Conservation (phyloP, 2,113 vertebrate genomes). For the Trogon surrucura region DNA sequence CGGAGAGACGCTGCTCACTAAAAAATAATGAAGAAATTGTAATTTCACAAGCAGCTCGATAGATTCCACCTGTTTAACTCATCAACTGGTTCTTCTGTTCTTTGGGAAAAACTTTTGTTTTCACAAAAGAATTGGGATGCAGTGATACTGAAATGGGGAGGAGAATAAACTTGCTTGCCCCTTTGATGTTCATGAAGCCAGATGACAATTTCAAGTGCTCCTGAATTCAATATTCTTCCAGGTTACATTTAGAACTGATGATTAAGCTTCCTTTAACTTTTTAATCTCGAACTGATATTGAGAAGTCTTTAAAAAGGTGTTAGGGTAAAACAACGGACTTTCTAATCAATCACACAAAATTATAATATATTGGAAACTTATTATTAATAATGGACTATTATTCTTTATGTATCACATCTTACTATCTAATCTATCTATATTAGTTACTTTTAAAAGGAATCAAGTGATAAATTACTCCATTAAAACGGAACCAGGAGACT, state of each 20-base stretch:
- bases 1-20: background rate
- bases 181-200: background rate
- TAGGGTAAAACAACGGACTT: conserved; percentile 47
- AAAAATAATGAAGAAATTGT: background rate
- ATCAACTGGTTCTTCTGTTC: background rate
- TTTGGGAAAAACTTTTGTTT: background rate
- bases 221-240: background rate
- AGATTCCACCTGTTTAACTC: background rate
- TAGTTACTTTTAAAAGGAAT: conserved; percentile 71
- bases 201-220: background rate
- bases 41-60: background rate
- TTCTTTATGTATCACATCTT: conserved; percentile 22
- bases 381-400: conserved; percentile 60
- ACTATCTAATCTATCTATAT: conserved; percentile 66
- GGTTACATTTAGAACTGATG: conserved; percentile 26
- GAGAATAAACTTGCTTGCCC: background rate
- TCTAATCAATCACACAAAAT: conserved; percentile 44
- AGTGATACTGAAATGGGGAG: accelerated
- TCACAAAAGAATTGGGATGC: background rate
- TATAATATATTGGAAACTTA: conserved; percentile 33
- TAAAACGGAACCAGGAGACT: conserved; percentile 67
- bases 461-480: conserved; percentile 72
- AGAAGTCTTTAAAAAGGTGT: conserved; percentile 63
- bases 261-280: conserved; percentile 63
- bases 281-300: conserved; percentile 54